phyloP scores from a whole-genome alignment of 2,113 vertebrate genomes.

The Rhabdornis inornatus region DNA sequence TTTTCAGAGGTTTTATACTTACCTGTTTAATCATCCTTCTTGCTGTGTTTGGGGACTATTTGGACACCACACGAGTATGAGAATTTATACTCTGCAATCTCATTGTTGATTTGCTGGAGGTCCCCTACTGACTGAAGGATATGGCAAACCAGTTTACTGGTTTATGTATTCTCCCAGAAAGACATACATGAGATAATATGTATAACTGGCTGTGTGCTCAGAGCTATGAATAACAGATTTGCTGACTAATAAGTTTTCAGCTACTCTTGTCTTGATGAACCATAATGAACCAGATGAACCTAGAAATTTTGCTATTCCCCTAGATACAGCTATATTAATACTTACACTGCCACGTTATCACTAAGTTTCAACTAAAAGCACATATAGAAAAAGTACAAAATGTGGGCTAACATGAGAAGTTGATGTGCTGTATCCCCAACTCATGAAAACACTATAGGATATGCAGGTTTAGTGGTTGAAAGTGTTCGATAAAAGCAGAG shows the following conservation, averaged over 20 bases:
- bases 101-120: accelerated
- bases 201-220: background rate
- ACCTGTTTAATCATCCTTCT: background rate
- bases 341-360: background rate
- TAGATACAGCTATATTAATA: background rate
- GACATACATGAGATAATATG: background rate
- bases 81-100: background rate
- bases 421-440: background rate
- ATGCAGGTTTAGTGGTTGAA: background rate
- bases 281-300: background rate
- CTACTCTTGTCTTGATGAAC: background rate
- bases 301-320: background rate
- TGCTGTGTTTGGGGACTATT: background rate
- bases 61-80: accelerated
- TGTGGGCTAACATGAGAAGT: background rate
- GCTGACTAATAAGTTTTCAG: background rate
- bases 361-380: background rate
- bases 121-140: background rate
- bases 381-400: background rate
- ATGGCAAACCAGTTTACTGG: background rate
- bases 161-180: background rate
- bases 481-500: background rate
- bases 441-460: background rate
- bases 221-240: background rate
- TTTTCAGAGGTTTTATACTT: background rate